A percentile compares a stretch with the other conserved stretches of the same genome.
Conservation (phyloP, 2,113 vertebrate species). For the Casuarius casuarius region DNA sequence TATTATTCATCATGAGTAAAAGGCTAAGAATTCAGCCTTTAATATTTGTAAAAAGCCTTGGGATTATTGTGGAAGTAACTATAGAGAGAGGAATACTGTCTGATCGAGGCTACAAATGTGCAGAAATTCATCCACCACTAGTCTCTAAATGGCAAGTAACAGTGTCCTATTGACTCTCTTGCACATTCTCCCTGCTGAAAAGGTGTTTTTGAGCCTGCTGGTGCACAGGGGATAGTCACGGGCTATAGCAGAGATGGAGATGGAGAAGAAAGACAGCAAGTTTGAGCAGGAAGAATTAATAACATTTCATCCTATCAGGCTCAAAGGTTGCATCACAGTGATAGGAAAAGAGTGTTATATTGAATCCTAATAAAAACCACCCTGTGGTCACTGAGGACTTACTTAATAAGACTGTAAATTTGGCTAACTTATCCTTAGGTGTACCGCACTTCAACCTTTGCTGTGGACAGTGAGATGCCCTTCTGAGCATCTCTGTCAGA, state of each 20-base stretch:
- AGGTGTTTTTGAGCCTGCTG: neutral
- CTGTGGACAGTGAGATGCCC: neutral
- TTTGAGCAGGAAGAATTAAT: neutral
- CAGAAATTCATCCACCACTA: neutral
- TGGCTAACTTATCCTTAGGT: neutral
- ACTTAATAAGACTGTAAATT: neutral
- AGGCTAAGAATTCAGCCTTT: neutral
- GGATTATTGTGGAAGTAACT: neutral
- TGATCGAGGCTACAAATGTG: neutral
- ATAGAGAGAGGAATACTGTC: neutral
- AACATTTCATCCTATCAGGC: neutral
- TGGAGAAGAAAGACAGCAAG: neutral
- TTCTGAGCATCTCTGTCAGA: neutral
- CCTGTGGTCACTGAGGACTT: neutral
- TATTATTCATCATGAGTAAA: constrained; percentile 10
- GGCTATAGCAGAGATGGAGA: neutral
- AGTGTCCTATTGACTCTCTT: neutral
- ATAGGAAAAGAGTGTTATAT: neutral
- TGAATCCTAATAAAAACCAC: neutral
- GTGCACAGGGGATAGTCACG: neutral
- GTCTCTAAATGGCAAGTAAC: neutral
- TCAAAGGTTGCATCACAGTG: neutral
- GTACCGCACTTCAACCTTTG: neutral
- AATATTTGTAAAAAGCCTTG: neutral
- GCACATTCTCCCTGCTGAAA: neutral